Evolutionary conservation across 2,888 invertebrate species (phyloP).

Genomic region (Ditula angustiorana): DNA sequence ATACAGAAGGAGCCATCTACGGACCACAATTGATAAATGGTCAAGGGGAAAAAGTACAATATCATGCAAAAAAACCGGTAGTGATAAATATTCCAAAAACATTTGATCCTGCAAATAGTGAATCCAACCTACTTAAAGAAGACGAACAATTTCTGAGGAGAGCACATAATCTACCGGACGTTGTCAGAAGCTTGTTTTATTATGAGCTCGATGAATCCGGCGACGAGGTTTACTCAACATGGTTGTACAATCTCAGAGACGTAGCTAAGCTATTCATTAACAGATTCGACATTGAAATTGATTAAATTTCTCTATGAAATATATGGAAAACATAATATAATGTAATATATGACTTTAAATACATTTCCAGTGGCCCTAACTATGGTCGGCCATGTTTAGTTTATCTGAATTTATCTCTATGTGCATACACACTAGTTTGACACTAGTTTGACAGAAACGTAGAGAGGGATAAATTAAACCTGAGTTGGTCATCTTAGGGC

Average conservation of each 20-base stretch:
- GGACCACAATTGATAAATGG: not conserved
- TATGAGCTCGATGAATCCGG: slow-evolving; percentile 41
- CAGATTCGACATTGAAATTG: slow-evolving; percentile 35
- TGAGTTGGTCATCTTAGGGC: too few species aligned
- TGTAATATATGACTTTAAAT: too few species aligned
- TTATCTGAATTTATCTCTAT: too few species aligned
- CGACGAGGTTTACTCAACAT: slow-evolving; percentile 38
- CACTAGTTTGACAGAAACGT: too few species aligned
- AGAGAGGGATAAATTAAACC: too few species aligned
- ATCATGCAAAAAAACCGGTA: not conserved
- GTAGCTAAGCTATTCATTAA: slow-evolving; percentile 42
- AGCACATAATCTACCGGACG: not conserved
- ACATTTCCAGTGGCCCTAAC: too few species aligned
- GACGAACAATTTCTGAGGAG: not conserved
- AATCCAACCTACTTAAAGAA: not conserved
- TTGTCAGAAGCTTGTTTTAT: slow-evolving; percentile 38
- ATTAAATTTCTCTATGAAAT: too few species aligned
- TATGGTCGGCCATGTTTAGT: too few species aligned
- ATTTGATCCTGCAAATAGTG: not conserved
- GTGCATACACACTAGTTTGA: too few species aligned
- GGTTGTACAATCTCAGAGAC: slow-evolving; percentile 42
- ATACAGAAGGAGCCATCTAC: not conserved
- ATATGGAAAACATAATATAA: too few species aligned
- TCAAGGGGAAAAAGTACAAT: not conserved
- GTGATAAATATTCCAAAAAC: not conserved